These are phyloP conservation scores for Fabriciana adippe DNA, from an alignment of 2,888 invertebrate species.

Conservation along the genomic window DNA sequence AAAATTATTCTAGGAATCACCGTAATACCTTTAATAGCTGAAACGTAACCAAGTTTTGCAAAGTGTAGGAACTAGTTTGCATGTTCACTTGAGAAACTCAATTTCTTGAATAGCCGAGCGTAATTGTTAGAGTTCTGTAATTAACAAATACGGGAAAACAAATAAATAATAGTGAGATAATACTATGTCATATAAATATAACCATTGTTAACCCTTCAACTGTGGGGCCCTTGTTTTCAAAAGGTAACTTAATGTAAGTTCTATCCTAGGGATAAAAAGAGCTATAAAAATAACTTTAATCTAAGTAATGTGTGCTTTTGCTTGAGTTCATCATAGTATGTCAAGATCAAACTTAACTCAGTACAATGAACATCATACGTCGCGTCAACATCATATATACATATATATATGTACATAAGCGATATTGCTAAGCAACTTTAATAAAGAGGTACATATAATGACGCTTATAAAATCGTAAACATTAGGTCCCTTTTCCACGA, in stretches of 20 bases:
- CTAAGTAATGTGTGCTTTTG: not conserved
- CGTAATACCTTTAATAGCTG: constrained; percentile 3
- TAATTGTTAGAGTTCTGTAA: constrained; percentile 4
- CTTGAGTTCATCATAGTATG: constrained; percentile 11
- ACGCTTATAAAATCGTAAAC: too few relatives aligned
- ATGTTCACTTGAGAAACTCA: constrained; percentile 14
- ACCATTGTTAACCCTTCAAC: too few relatives aligned
- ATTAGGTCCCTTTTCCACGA: too few relatives aligned
- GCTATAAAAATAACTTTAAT: too few relatives aligned
- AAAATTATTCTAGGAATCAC: not conserved
- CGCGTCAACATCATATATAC: too few relatives aligned
- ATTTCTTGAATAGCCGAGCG: constrained; percentile 5
- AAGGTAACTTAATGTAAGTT: too few relatives aligned
- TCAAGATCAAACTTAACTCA: constrained; percentile 18
- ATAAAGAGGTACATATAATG: too few relatives aligned
- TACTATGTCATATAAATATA: not conserved
- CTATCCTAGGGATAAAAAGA: too few relatives aligned
- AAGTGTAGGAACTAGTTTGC: not conserved
- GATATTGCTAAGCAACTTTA: too few relatives aligned
- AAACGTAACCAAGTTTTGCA: constrained; percentile 2
- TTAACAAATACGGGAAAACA: not conserved
- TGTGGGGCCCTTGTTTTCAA: too few relatives aligned
- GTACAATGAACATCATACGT: not conserved
- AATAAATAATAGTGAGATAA: not conserved
- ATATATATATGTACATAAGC: too few relatives aligned